Percentiles rank a stretch among this genome's conserved stretches.
Conservation (phyloP, 2,797 vertebrate species). For the Lacerta viridis region DNA sequence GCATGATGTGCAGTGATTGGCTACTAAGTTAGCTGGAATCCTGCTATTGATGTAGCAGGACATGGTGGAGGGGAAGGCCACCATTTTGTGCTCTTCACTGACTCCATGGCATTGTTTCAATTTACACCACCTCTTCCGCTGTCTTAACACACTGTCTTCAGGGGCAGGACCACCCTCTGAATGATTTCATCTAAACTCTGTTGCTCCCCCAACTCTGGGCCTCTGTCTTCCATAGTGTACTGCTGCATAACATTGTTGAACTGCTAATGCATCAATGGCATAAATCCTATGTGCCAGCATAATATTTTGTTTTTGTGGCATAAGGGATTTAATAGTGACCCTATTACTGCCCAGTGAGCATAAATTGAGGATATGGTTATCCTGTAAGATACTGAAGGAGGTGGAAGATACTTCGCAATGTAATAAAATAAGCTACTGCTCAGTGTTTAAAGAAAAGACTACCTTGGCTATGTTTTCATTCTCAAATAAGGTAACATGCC, state of each 20-base stretch:
- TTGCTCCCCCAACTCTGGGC: neutral
- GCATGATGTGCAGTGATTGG: neutral
- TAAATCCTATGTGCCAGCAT: neutral
- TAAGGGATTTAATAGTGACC: slow-evolving; percentile 14
- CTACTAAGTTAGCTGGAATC: neutral
- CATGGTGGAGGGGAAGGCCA: neutral
- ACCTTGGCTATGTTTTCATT: neutral
- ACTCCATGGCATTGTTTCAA: neutral
- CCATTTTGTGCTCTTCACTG: neutral
- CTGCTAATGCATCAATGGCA: neutral
- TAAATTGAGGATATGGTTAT: neutral
- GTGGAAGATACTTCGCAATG: neutral
- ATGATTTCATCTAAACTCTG: neutral
- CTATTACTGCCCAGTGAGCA: neutral
- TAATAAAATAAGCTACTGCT: neutral
- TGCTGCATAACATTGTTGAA: neutral
- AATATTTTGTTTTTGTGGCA: neutral
- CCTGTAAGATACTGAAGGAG: slow-evolving; percentile 1
- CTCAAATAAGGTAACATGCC: neutral
- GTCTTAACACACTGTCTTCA: neutral
- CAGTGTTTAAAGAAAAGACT: neutral
- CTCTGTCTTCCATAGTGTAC: neutral
- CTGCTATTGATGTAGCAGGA: neutral
- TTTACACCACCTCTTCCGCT: neutral
- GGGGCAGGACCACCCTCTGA: neutral